These are phyloP conservation scores for Hydrozoanthus gracilis DNA, from an alignment of 92 coral and sea anemone species.

Conservation along the genomic window DNA sequence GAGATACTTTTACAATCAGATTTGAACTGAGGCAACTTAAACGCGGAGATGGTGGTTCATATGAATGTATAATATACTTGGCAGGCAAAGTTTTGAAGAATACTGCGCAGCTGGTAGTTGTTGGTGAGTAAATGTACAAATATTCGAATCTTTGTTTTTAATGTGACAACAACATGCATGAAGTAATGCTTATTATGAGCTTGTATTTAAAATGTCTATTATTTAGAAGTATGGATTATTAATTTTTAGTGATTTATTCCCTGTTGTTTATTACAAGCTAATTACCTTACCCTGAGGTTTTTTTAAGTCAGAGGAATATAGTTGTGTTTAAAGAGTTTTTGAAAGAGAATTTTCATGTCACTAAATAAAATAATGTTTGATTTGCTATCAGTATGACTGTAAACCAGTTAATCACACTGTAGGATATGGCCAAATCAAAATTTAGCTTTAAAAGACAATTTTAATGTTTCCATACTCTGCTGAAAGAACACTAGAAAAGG, in stretches of 20 bases:
- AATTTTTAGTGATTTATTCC: too few species aligned
- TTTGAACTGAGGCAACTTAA: conserved; percentile 9
- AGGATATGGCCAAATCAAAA: not conserved
- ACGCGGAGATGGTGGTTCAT: conserved; percentile 1
- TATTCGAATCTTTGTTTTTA: too few species aligned
- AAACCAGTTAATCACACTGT: not conserved
- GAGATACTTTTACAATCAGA: not conserved
- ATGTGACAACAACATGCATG: too few species aligned
- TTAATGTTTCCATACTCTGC: not conserved
- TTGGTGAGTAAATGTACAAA: not conserved
- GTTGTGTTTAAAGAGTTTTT: not conserved
- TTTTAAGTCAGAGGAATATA: not conserved
- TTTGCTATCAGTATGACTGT: not conserved
- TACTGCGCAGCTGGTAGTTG: conserved; percentile 1
- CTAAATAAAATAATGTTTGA: not conserved
- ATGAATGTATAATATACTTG: not conserved
- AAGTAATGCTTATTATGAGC: too few species aligned
- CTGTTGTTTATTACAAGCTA: too few species aligned
- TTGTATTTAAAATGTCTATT: too few species aligned
- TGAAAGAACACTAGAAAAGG: too few species aligned
- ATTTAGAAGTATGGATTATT: too few species aligned
- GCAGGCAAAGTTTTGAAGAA: not conserved
- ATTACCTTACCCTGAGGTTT: too few species aligned
- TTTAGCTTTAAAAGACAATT: not conserved
- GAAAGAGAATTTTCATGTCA: not conserved